Evolutionary conservation across 2,888 invertebrate genomes (phyloP).

Genomic region (Sussaba pulchella): DNA sequence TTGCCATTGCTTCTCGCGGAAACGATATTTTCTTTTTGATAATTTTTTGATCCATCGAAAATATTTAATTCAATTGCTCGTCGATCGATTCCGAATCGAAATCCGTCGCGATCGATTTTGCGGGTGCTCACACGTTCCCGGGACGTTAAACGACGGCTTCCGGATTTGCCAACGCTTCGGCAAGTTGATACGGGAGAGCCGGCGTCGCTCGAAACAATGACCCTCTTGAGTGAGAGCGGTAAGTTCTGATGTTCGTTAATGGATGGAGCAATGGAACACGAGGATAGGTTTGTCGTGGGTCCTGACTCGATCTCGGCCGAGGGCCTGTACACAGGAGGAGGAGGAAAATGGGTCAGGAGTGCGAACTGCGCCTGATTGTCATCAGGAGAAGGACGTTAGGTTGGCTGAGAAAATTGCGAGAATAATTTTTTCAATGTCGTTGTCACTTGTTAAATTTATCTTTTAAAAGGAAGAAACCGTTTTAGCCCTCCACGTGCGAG

Average conservation of each 20-base stretch:
- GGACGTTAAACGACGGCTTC: slow-evolving; percentile 11
- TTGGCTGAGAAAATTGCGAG: neutral
- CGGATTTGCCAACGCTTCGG: slow-evolving; percentile 6
- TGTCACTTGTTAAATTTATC: neutral
- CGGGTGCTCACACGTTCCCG: neutral
- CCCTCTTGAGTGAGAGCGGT: slow-evolving; percentile 15
- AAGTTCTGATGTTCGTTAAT: slow-evolving; percentile 25
- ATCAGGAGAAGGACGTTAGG: slow-evolving; percentile 75
- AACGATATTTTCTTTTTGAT: slow-evolving; percentile 54
- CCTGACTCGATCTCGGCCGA: slow-evolving; percentile 69
- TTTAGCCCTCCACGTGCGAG: no score
- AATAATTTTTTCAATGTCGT: neutral
- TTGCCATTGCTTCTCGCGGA: slow-evolving; percentile 71
- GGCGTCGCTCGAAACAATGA: slow-evolving; percentile 50
- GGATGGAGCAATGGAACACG: slow-evolving; percentile 47
- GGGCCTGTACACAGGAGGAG: slow-evolving; percentile 72
- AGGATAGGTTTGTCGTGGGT: slow-evolving; percentile 63
- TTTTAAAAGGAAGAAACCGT: neutral
- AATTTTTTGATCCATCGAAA: slow-evolving; percentile 41
- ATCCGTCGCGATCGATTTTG: neutral
- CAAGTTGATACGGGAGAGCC: slow-evolving; percentile 37
- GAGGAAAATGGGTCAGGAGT: slow-evolving; percentile 76
- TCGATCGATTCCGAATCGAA: neutral
- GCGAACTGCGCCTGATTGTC: slow-evolving; percentile 65
- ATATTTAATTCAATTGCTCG: slow-evolving; percentile 50